Percentiles rank a stretch among this genome's conserved stretches.
phyloP scores from a whole-genome alignment of 2,888 invertebrate species.

The Pollenia griseotomentosa region DNA sequence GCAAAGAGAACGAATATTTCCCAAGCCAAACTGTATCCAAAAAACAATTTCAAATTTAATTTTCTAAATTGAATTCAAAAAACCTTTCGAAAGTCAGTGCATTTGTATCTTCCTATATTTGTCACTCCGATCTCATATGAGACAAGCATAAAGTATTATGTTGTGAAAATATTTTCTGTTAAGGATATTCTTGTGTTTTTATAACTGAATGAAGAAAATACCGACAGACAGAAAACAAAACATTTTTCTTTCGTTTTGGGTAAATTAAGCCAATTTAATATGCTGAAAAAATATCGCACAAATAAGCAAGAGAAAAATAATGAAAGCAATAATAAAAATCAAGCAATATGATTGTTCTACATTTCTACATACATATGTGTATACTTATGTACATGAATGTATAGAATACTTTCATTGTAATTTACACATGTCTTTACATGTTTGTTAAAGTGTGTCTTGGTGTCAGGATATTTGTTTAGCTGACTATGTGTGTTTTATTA shows the following conservation, averaged over 20 bases:
- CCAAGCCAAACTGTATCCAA: too few relatives aligned
- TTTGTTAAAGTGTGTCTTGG: background rate
- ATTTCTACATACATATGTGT: background rate
- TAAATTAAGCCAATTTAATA: slow-evolving; percentile 62
- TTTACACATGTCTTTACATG: background rate
- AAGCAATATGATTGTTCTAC: slow-evolving; percentile 29
- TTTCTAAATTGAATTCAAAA: too few relatives aligned
- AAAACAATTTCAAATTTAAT: too few relatives aligned
- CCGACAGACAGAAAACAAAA: background rate
- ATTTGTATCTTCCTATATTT: too few relatives aligned
- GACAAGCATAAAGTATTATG: background rate
- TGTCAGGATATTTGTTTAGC: slow-evolving; percentile 11
- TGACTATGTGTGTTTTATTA: slow-evolving; percentile 40
- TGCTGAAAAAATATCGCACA: slow-evolving; percentile 37
- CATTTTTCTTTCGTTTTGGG: background rate
- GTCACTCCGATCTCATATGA: too few relatives aligned
- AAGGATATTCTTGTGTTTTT: slow-evolving; percentile 18
- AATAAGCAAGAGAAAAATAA: slow-evolving; percentile 20
- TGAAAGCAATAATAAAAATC: slow-evolving; percentile 40
- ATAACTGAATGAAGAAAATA: slow-evolving; percentile 4
- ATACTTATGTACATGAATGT: background rate
- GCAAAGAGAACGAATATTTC: too few relatives aligned
- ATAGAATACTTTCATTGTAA: background rate
- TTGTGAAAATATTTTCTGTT: slow-evolving; percentile 4
- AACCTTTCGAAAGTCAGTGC: too few relatives aligned